Conservation (phyloP, 2,113 vertebrate species). For the Brevimyrus niger region DNA sequence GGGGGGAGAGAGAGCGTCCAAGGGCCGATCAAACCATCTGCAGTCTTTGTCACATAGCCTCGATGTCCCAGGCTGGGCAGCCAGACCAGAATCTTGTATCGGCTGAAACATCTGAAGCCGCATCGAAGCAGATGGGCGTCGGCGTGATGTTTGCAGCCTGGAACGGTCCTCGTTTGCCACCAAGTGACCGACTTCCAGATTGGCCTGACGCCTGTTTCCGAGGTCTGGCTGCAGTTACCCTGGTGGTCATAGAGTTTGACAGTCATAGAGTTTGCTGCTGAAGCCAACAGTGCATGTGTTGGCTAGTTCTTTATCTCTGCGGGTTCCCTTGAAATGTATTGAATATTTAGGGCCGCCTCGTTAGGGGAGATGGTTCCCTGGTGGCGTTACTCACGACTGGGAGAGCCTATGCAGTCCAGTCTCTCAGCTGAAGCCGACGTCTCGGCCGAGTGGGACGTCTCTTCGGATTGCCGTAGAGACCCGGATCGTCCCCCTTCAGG, state of each 20-base stretch:
- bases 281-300: neutral
- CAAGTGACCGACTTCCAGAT: neutral
- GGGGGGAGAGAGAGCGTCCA: neutral
- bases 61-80: neutral
- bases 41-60: neutral
- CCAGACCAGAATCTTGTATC: neutral
- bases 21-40: neutral
- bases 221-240: neutral
- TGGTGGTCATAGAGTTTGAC: neutral
- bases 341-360: neutral
- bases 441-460: neutral
- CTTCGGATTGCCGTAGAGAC: neutral
- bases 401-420: constrained; percentile 17
- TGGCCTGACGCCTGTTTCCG: neutral
- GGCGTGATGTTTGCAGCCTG: neutral
- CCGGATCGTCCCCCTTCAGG: neutral
- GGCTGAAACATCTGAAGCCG: neutral
- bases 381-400: neutral
- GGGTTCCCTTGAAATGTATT: too few species aligned
- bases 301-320: too few species aligned
- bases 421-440: neutral
- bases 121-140: neutral
- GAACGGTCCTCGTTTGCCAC: neutral
- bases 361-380: neutral
- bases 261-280: too few species aligned